Conservation (phyloP, 1,140 invertebrate genomes). For the Musca domestica region DNA sequence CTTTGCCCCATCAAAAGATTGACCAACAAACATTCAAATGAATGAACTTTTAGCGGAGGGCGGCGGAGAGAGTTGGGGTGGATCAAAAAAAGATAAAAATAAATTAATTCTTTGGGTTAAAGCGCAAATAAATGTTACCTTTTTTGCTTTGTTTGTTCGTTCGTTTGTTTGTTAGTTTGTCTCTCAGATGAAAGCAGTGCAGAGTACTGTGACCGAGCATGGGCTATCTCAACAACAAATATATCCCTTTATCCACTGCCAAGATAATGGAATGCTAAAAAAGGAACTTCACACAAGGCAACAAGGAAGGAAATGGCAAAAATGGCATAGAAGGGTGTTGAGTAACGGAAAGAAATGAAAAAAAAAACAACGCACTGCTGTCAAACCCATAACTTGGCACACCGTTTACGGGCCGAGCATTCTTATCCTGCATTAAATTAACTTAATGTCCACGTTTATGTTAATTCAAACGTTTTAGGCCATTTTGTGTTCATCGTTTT, state of each 20-base stretch:
- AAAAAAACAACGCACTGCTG: neutral
- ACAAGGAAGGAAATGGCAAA: neutral
- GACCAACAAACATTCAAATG: too few species aligned
- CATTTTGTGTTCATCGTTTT: neutral
- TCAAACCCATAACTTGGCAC: too few species aligned
- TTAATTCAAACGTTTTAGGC: slow-evolving; percentile 5
- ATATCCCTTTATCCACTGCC: too few species aligned
- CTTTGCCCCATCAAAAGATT: too few species aligned
- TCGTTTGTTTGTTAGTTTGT: too few species aligned
- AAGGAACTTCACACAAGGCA: neutral
- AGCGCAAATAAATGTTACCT: neutral
- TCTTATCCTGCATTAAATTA: slow-evolving; percentile 7
- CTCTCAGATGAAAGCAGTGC: too few species aligned
- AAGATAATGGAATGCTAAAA: neutral
- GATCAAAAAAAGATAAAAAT: slow-evolving; percentile 6
- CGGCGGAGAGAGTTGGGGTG: too few species aligned
- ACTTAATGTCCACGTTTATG: slow-evolving; percentile 9
- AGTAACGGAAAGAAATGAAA: neutral
- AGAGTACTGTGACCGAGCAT: neutral
- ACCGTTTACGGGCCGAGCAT: neutral
- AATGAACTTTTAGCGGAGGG: too few species aligned
- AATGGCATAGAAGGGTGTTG: neutral
- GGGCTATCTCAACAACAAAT: too few species aligned
- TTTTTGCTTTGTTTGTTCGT: too few species aligned
- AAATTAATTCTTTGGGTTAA: slow-evolving; percentile 20